Conservation (phyloP, 2,797 vertebrate genomes). For the Rhodeus uyekii region DNA sequence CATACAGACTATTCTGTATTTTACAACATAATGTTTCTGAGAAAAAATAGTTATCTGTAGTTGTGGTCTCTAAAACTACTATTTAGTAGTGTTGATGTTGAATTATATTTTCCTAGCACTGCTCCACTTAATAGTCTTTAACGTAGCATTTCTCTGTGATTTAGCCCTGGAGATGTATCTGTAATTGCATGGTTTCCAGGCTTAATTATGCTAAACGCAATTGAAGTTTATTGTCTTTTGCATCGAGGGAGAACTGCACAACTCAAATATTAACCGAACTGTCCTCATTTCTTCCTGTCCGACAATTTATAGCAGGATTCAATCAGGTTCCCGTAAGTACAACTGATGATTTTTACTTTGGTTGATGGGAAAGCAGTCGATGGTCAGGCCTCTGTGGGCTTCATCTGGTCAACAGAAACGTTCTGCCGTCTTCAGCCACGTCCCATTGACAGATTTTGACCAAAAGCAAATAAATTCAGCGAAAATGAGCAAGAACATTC, state of each 20-base stretch:
- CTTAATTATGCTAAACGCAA: conserved; percentile 68
- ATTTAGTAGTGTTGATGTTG: not conserved
- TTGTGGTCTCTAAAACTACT: not conserved
- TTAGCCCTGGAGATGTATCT: conserved; percentile 66
- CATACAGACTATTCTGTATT: not conserved
- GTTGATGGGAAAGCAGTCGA: conserved; percentile 78
- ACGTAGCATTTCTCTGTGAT: conserved; percentile 54
- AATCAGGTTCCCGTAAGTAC: conserved; percentile 73
- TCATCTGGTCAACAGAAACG: conserved; percentile 74
- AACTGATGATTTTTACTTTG: conserved; percentile 72
- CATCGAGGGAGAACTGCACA: conserved; percentile 44
- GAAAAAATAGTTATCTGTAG: not conserved
- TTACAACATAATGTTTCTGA: not conserved
- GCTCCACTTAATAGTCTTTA: conserved; percentile 68
- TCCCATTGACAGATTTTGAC: conserved; percentile 70
- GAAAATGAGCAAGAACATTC: conserved; percentile 66
- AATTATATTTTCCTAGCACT: conserved; percentile 11
- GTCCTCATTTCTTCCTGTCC: conserved; percentile 61
- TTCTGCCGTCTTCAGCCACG: conserved; percentile 71
- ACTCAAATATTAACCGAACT: conserved; percentile 63
- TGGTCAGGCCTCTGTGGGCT: conserved; percentile 75
- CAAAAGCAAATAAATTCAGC: conserved; percentile 77
- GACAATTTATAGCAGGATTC: conserved; percentile 65
- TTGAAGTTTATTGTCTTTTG: conserved; percentile 66
- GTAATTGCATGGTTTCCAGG: conserved; percentile 63